Conservation (phyloP, 1,140 invertebrate genomes). For the Procambarus clarkii region DNA sequence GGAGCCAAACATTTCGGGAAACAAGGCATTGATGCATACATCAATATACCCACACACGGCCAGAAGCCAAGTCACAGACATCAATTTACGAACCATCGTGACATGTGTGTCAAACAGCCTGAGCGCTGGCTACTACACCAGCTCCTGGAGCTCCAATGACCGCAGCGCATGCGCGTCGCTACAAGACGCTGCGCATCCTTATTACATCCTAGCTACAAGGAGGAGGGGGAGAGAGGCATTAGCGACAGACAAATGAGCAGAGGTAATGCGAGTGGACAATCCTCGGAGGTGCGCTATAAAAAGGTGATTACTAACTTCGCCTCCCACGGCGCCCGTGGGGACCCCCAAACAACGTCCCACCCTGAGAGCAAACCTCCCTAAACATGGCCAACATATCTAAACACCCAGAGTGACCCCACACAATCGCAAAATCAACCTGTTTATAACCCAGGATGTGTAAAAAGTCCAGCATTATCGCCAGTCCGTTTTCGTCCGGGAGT, state of each 20-base stretch:
- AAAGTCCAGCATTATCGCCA: constrained; percentile 11
- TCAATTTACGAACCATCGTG: too few relatives aligned
- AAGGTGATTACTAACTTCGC: constrained; percentile 2
- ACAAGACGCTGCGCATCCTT: not conserved
- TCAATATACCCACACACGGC: too few relatives aligned
- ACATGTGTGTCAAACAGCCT: not conserved
- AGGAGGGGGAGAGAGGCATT: not conserved
- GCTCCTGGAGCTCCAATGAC: too few relatives aligned
- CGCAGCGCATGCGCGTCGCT: not conserved
- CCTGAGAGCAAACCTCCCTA: not conserved
- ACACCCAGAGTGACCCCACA: not conserved
- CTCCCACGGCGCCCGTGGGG: not conserved
- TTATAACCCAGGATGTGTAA: constrained; percentile 17
- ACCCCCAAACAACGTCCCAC: not conserved
- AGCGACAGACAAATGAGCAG: constrained; percentile 41
- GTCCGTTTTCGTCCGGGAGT: constrained; percentile 24
- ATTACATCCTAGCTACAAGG: not conserved
- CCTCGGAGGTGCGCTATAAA: constrained; percentile 17
- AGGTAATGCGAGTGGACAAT: constrained; percentile 13
- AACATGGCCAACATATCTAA: constrained; percentile 9
- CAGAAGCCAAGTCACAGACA: too few relatives aligned
- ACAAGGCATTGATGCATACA: too few relatives aligned
- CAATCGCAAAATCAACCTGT: not conserved
- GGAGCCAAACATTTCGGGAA: too few relatives aligned
- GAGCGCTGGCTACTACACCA: too few relatives aligned